These are phyloP conservation scores for Hippocampus barbouri DNA, from an alignment of 2,113 vertebrate species.

Conservation along the genomic window DNA sequence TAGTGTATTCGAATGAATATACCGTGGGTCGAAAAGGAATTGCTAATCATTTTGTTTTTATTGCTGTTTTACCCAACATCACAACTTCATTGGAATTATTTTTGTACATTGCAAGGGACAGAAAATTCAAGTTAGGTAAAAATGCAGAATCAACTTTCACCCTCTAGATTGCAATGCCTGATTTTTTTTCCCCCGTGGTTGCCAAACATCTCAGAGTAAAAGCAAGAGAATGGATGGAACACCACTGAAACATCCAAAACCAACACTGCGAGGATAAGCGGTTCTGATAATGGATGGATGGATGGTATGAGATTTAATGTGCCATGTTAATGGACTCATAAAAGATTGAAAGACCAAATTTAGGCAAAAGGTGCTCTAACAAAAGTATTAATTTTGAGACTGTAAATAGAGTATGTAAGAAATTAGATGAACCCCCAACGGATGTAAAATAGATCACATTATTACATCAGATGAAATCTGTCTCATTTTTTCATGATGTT, in stretches of 20 bases:
- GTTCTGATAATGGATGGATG: no score
- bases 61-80: no score
- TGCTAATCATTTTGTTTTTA: no score
- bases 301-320: no score
- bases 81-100: no score
- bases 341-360: neutral
- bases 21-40: no score
- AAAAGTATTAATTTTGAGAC: neutral
- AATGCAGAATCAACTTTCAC: conserved; percentile 3
- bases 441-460: no score
- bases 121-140: neutral
- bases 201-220: neutral
- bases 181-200: neutral
- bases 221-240: conserved; percentile 4
- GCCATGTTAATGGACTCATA: no score
- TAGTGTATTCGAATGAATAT: no score
- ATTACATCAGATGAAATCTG: no score
- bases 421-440: no score
- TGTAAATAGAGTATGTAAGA: neutral
- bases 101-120: no score
- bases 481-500: neutral
- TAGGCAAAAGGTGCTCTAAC: neutral
- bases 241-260: conserved; percentile 13
- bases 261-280: neutral
- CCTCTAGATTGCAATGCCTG: neutral